These are phyloP conservation scores for Harmothoe impar DNA, from an alignment of 2,888 invertebrate species.

Conservation along the genomic window DNA sequence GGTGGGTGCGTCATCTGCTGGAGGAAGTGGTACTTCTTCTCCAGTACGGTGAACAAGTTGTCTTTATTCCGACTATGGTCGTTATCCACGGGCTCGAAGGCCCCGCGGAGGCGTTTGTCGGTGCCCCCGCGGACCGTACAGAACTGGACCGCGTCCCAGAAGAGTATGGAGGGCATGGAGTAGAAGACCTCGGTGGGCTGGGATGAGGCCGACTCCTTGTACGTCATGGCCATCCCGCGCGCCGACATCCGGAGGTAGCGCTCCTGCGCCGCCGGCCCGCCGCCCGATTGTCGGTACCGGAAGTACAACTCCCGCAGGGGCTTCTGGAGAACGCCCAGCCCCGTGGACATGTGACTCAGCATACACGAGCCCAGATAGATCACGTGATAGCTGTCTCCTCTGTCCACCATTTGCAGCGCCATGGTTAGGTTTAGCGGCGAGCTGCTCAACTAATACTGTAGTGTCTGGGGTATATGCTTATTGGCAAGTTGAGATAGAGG, in stretches of 20 bases:
- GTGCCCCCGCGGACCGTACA: constrained; percentile 74
- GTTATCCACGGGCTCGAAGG: constrained; percentile 88
- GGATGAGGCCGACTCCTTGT: constrained; percentile 98
- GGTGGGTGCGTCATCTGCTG: constrained; percentile 97
- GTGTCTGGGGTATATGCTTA: not conserved
- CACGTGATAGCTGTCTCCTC: constrained; percentile 86
- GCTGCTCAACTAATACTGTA: not conserved
- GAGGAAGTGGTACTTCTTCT: constrained; percentile 96
- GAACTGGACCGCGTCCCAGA: constrained; percentile 81
- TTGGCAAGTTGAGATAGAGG: not conserved
- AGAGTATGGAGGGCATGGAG: constrained; percentile 85
- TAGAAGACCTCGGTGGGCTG: constrained; percentile 89
- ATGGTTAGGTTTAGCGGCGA: constrained; percentile 30
- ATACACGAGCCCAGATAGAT: constrained; percentile 98
- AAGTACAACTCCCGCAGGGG: constrained; percentile 97
- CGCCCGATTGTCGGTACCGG: constrained; percentile 88
- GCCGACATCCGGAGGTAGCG: constrained; percentile 86
- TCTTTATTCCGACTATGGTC: constrained; percentile 76
- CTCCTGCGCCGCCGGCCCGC: constrained; percentile 70
- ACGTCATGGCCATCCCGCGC: constrained; percentile 90
- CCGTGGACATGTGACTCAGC: constrained; percentile 98
- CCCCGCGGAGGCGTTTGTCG: constrained; percentile 84
- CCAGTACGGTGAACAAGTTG: constrained; percentile 92
- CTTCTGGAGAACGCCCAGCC: constrained; percentile 98
- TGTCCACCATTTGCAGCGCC: constrained; percentile 65